These are phyloP conservation scores for Ophioderma brevispina DNA, from an alignment of 35 echinoderm and acorn worm genomes.

Conservation along the genomic window DNA sequence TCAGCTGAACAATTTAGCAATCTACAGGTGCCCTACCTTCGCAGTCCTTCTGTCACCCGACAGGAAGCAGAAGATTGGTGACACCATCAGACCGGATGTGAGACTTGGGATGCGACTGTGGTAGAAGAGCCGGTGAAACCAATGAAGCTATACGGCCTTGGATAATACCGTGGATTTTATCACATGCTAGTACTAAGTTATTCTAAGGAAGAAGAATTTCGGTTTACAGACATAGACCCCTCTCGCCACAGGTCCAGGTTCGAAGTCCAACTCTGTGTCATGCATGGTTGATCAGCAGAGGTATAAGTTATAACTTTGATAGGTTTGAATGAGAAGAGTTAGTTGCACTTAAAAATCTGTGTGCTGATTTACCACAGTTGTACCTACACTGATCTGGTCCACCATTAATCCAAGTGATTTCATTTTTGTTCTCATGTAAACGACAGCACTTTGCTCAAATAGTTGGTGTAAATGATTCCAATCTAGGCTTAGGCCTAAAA, in stretches of 20 bases:
- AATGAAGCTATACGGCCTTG: conserved; percentile 71
- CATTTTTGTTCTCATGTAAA: no score
- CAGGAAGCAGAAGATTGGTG: conserved; percentile 47
- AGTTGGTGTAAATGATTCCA: no score
- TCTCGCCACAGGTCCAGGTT: conserved; percentile 14
- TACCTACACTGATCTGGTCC: no score
- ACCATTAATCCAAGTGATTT: no score
- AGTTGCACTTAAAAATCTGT: no score
- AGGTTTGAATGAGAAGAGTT: no score
- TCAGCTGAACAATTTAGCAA: conserved; percentile 75
- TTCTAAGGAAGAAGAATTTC: conserved; percentile 76
- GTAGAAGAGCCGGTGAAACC: conserved; percentile 66
- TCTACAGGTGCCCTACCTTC: conserved; percentile 49
- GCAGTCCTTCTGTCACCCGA: conserved; percentile 72
- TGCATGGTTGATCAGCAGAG: background rate
- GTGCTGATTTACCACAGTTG: no score
- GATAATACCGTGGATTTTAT: conserved; percentile 85
- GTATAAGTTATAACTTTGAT: no score
- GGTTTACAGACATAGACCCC: conserved; percentile 78
- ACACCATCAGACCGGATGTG: conserved; percentile 71
- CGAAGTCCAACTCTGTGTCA: conserved; percentile 15
- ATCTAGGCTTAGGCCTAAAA: no score
- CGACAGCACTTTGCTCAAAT: no score
- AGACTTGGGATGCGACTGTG: conserved; percentile 74
- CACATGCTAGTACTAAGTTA: conserved; percentile 46